Percentiles rank a stretch among this genome's conserved stretches.
These are phyloP conservation scores for Drusus annulatus DNA, from an alignment of 1,140 invertebrate species.

Conservation along the genomic window DNA sequence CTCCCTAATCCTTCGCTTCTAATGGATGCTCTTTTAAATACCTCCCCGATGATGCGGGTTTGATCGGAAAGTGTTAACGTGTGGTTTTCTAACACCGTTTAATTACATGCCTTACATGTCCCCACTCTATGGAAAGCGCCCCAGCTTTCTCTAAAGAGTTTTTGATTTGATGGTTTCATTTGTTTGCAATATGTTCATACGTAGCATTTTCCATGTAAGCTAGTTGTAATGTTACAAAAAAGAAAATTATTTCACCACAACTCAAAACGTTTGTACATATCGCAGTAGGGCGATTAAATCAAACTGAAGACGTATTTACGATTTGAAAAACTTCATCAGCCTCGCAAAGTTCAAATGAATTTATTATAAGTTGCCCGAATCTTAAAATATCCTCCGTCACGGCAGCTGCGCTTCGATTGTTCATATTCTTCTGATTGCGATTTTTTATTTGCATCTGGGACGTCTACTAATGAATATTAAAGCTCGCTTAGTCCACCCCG, in stretches of 20 bases:
- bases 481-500: constrained; percentile 56
- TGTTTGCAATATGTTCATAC: background rate
- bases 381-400: constrained; percentile 18
- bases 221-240: no score
- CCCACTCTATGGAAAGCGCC: no score
- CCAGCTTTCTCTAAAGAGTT: background rate
- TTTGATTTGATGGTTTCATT: background rate
- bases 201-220: no score
- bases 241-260: no score
- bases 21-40: constrained; percentile 58
- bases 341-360: constrained; percentile 5
- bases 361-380: background rate
- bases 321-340: background rate
- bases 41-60: constrained; percentile 49
- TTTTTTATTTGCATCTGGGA: constrained; percentile 57
- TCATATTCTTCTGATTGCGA: constrained; percentile 58
- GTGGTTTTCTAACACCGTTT: constrained; percentile 32
- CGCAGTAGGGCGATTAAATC: no score
- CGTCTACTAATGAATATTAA: constrained; percentile 60
- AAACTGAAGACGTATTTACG: no score
- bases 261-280: no score
- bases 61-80: constrained; percentile 53
- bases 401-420: constrained; percentile 55
- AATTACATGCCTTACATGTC: background rate
- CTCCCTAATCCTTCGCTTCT: constrained; percentile 51